Evolutionary conservation across 37 sponge, comb jelly and placozoan species (phyloP).

Genomic region (Mnemiopsis leidyi): DNA sequence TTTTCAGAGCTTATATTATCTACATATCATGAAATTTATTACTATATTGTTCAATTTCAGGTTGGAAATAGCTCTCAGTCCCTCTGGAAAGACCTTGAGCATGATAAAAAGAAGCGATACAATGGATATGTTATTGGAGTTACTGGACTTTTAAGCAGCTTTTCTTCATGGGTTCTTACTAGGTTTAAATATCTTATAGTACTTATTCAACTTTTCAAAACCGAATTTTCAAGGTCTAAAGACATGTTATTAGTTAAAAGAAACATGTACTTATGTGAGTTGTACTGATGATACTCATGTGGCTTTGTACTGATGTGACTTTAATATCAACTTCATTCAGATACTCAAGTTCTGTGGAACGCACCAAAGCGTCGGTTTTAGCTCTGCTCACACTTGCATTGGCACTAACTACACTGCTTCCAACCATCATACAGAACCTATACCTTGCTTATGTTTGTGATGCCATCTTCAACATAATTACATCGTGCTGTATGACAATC

Average conservation of each 20-base stretch:
- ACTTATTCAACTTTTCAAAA: too few species aligned
- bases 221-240: too few species aligned
- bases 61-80: conserved; percentile 53
- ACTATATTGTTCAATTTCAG: too few species aligned
- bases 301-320: background rate
- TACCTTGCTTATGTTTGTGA: conserved; percentile 52
- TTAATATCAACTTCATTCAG: conserved; percentile 6
- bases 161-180: conserved; percentile 13
- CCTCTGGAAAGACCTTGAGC: conserved; percentile 44
- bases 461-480: conserved; percentile 16
- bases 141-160: background rate
- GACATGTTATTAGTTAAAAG: background rate
- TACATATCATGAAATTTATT: too few species aligned
- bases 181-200: too few species aligned
- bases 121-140: conserved; percentile 64
- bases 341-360: conserved; percentile 2
- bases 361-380: background rate
- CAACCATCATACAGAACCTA: conserved; percentile 33
- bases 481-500: background rate
- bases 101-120: background rate
- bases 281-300: background rate
- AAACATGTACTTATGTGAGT: background rate
- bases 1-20: too few species aligned
- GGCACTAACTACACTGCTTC: conserved; percentile 3
- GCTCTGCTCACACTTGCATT: background rate